Conservation (phyloP, 2,797 vertebrate genomes). For the Hippoglossus hippoglossus region DNA sequence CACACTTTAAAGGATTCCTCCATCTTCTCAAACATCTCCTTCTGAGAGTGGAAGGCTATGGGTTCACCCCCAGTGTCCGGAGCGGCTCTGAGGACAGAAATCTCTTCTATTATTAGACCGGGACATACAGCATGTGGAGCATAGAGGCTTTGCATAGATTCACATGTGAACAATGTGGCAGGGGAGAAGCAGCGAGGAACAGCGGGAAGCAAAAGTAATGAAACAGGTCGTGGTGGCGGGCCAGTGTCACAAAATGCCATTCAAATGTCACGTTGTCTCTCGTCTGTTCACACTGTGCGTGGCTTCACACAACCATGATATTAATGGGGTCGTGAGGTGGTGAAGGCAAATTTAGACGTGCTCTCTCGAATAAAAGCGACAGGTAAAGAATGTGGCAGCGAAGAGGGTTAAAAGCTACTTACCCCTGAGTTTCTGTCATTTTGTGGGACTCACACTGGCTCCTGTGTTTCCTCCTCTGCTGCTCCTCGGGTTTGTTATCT, state of each 20-base stretch:
- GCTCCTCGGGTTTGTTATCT: conserved; percentile 24
- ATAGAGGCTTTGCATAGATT: not conserved
- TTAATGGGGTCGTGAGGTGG: not conserved
- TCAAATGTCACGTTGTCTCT: conserved; percentile 23
- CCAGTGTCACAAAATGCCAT: not conserved
- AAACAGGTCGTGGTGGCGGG: not conserved
- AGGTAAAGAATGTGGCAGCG: not conserved
- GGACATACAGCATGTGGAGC: not conserved
- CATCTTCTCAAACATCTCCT: conserved; percentile 96
- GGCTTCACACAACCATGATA: not conserved
- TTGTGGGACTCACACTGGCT: not conserved
- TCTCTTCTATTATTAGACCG: conserved; percentile 48
- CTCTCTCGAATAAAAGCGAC: not conserved
- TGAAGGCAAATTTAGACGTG: not conserved
- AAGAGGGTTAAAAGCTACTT: conserved; percentile 17
- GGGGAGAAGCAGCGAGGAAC: not conserved
- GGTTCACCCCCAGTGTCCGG: conserved; percentile 72
- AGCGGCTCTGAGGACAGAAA: conserved; percentile 75
- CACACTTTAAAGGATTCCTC: conserved; percentile 94
- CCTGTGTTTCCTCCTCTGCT: conserved; percentile 6
- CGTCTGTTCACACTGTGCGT: not conserved
- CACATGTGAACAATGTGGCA: not conserved
- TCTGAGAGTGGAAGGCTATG: conserved; percentile 84
- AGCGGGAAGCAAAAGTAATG: not conserved
- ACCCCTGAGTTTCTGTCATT: conserved; percentile 68